Percentiles rank a stretch among this genome's conserved stretches.
Conservation (phyloP, 2,113 vertebrate genomes). For the Aegithalos caudatus region DNA sequence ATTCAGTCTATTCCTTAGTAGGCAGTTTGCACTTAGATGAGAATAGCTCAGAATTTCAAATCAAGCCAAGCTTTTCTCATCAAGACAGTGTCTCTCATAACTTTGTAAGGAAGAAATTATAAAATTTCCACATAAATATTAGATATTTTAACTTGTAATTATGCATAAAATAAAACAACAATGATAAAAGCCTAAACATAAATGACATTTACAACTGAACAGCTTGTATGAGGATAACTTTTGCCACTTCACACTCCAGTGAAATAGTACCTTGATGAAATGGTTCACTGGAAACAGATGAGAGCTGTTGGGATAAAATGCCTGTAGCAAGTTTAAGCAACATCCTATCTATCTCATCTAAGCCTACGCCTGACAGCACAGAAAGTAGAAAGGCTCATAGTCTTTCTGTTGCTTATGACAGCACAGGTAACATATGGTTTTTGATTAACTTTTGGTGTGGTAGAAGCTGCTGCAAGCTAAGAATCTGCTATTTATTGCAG, state of each 20-base stretch:
- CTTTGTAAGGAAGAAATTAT: not conserved
- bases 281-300: conserved; percentile 62
- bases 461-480: not conserved
- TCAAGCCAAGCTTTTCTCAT: not conserved
- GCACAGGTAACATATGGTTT: conserved; percentile 21
- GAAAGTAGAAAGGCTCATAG: not conserved
- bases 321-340: conserved; percentile 37
- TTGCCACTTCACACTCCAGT: conserved; percentile 39
- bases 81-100: not conserved
- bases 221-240: conserved; percentile 4
- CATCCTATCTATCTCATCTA: not conserved
- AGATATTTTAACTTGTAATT: not conserved
- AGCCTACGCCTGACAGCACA: conserved; percentile 8
- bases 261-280: conserved; percentile 56
- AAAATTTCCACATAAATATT: not conserved
- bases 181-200: not conserved
- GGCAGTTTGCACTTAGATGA: not conserved
- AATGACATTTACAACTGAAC: not conserved
- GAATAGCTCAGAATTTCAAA: not conserved
- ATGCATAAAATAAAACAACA: not conserved
- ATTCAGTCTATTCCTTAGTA: not conserved
- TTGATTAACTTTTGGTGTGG: conserved; percentile 28
- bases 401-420: not conserved
- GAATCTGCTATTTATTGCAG: not conserved
- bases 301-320: conserved; percentile 27